Evolutionary conservation across 2,888 invertebrate species (phyloP).

Genomic region (Anarsia innoxiella): DNA sequence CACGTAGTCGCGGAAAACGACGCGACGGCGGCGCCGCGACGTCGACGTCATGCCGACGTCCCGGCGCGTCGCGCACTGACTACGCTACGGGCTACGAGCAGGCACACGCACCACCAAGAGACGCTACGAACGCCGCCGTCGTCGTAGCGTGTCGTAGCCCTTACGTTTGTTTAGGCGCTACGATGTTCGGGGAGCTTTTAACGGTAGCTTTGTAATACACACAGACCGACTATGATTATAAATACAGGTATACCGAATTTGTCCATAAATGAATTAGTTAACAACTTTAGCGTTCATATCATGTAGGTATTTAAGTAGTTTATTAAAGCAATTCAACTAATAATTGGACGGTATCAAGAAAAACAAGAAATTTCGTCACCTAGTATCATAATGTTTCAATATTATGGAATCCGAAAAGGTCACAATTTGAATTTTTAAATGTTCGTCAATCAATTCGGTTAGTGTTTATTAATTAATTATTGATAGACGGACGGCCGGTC

Average conservation of each 20-base stretch:
- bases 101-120: no score
- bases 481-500: no score
- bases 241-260: no score
- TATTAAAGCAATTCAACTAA: no score
- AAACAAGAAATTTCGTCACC: background rate
- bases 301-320: no score
- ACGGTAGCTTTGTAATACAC: no score
- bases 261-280: no score
- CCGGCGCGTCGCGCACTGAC: constrained; percentile 54
- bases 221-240: no score
- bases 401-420: background rate
- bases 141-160: constrained; percentile 1
- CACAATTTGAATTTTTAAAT: background rate
- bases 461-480: no score
- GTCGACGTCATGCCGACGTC: constrained; percentile 52
- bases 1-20: constrained; percentile 65
- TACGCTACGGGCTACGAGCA: constrained; percentile 9
- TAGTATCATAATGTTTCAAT: background rate
- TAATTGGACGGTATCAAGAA: no score
- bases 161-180: constrained; percentile 1
- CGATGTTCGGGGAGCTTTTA: background rate
- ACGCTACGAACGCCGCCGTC: constrained; percentile 11
- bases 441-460: no score
- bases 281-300: no score
- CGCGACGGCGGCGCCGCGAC: constrained; percentile 66